Evolutionary conservation across 2,113 vertebrate genomes (phyloP).

Genomic region (Puffinus mauretanicus): DNA sequence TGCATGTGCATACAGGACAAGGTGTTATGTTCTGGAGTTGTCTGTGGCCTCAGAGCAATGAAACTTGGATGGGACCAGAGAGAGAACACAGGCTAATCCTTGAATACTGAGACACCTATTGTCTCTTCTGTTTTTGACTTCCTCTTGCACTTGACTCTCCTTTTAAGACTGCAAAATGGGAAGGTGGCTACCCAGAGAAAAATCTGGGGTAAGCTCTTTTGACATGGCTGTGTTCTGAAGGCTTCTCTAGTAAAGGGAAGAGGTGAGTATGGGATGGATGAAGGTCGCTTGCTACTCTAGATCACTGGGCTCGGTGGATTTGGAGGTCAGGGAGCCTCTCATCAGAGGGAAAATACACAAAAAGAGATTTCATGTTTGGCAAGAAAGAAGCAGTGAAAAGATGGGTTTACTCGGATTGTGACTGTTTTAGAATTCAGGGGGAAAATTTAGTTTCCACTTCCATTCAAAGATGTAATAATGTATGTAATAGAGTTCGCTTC

Average conservation of each 20-base stretch:
- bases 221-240: background rate
- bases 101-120: background rate
- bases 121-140: background rate
- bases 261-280: background rate
- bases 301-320: background rate
- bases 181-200: background rate
- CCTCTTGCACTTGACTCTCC: background rate
- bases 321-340: background rate
- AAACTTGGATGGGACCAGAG: background rate
- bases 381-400: background rate
- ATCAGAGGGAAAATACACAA: background rate
- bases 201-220: background rate
- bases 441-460: background rate
- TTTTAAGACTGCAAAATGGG: background rate
- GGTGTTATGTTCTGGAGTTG: background rate
- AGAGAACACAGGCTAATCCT: background rate
- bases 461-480: background rate
- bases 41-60: background rate
- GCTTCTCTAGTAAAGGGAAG: too few relatives aligned
- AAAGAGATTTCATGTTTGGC: background rate
- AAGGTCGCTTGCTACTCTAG: background rate
- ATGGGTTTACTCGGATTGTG: background rate
- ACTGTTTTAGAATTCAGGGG: background rate
- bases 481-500: background rate
- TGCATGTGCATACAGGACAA: background rate